Base-by-base conservation (phyloP, 2,888 invertebrate genomes). In the Rugalucina vietnamica region DNA sequence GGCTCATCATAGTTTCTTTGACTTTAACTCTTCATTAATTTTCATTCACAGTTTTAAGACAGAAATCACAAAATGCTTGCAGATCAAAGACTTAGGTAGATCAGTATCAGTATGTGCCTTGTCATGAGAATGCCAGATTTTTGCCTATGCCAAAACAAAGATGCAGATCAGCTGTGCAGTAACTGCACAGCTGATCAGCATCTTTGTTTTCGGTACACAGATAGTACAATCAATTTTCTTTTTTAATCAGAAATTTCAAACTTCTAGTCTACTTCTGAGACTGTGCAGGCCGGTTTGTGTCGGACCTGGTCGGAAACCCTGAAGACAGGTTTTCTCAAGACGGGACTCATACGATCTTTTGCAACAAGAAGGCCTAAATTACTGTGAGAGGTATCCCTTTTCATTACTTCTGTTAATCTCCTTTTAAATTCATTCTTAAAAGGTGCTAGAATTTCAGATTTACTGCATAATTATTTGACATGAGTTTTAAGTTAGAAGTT, bases 401-500 rank as follows among this genome's bases (percentile, higher is more conserved):
- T 65, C 65, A 12, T 54, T 1, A 14, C 29, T 34, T 65, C 34
- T 65, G 32, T 32, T 34, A 34, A 65, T 12, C 34, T 1, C 4
- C 4, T 65, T 65, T 65, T 14, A 65, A 24, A 65, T 65, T 1
- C 18, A 29, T 65, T 65, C 34, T 24, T 5, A 65, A 65, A n/a
- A 65, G 65, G 34, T 32, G 34, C 65, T 65, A 65, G 65, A 34
- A 65, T 65, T 65, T 34, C 65, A 32, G 32, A 65, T 65, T 65
- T 34, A 34, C 65, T 54, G 43, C 71, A 57, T 49, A 78, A 71
- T 57, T 78, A 78, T 37, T 70, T 71, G 37, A 71, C 70, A 78
- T 34, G 49, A 39, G 57, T 37, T 43, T 43, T 78, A 78, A 77
- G 14, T n/a, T 50, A 70, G 77, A 70, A 24, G 69, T 43, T 36